Base-by-base conservation (phyloP, 2,797 vertebrate genomes). In the Philypnodon macrostomus region DNA sequence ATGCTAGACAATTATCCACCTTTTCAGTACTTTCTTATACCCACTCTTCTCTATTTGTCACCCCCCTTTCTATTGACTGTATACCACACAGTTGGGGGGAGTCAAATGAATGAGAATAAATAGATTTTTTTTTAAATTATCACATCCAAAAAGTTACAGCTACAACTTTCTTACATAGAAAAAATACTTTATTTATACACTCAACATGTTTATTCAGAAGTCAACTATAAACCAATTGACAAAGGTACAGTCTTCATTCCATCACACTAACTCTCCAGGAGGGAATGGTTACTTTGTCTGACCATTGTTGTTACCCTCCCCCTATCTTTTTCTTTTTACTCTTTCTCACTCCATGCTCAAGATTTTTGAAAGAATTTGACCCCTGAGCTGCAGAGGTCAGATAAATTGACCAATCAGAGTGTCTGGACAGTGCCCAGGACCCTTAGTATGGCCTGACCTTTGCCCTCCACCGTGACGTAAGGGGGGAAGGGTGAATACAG, bases 281-380 rank as follows among this genome's bases (percentile, higher is more conserved):
- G 84, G 80, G 77, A 83, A 80, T 85, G 79, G 80, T 86, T 86
- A 82, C 79, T 85, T 84, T 84, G 87, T 88, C 81, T 85, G 77
- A 86, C 81, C 79, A 85, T 89, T 86, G 81, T 84, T 79, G 75
- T 79, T 73, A 78, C 77, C 86, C 84, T 83, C 81, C 84, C 82
- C 83, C 75, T 37, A 45, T 69, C 45, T 76, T 65, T 77, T 63
- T 68, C 60, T 72, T 75, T 80, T 75, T 74, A 77, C 77, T 78
- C 78, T 82, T 85, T 82, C 81, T 84, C 86, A 83, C 86, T 84
- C 81, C 34, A 63, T 69, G 80, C 85, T 87, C 84, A 88, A 88
- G 87, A 89, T 88, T 88, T n/a, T 79, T 86, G 73, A 90, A 90
- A 90, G 90, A 90, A 91, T 91, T 90, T 90, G 89, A 90, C 89